A percentile compares a stretch with the other conserved stretches of the same genome.
These are phyloP conservation scores for Petrocephalus sullivani DNA, from an alignment of 2,797 vertebrate species.

Conservation along the genomic window DNA sequence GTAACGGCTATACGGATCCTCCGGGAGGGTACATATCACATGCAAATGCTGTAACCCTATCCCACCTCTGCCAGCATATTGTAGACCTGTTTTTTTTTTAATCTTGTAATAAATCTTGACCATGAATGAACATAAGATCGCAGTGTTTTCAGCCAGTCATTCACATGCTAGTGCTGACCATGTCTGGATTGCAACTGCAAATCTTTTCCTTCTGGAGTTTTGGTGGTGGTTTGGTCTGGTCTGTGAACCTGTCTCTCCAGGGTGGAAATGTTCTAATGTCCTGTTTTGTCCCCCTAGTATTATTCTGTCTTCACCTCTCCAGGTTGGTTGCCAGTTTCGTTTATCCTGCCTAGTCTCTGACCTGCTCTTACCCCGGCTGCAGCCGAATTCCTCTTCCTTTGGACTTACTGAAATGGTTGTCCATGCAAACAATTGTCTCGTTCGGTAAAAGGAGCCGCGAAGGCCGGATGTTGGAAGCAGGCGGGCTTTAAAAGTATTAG, in stretches of 20 bases:
- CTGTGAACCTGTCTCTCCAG: not conserved
- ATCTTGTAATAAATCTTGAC: slow-evolving; percentile 6
- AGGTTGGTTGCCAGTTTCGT: not conserved
- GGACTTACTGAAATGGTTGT: not conserved
- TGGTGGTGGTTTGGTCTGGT: not conserved
- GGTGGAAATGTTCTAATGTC: not conserved
- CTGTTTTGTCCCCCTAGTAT: not conserved
- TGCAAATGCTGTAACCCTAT: not conserved
- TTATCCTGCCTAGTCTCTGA: not conserved
- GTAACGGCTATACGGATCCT: not conserved
- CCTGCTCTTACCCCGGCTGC: not conserved
- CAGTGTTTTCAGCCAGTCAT: not conserved
- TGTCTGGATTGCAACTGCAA: not conserved
- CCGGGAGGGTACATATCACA: not conserved
- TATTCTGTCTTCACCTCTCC: not conserved
- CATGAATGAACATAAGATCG: not conserved
- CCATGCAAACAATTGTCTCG: not conserved
- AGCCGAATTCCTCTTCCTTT: not conserved
- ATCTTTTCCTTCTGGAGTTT: not conserved
- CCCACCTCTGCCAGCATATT: not conserved
- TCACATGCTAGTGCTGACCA: not conserved
- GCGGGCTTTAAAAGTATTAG: not conserved
- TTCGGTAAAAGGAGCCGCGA: not conserved
- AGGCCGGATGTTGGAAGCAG: not conserved
- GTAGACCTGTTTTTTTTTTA: not conserved